Evolutionary conservation across 1,140 invertebrate species (phyloP).

Genomic region (Achatina immaculata): DNA sequence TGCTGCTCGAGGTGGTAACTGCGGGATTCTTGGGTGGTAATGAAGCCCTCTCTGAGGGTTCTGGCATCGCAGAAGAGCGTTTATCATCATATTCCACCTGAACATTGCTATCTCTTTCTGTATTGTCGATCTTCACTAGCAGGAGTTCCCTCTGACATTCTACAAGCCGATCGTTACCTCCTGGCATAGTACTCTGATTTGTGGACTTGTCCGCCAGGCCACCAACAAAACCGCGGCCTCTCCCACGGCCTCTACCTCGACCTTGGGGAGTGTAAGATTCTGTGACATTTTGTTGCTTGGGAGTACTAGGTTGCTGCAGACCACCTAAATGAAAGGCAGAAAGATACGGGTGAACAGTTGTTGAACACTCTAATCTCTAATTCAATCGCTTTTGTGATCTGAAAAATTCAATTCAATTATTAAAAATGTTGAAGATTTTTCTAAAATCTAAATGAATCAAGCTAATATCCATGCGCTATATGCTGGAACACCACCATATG

Average conservation of each 20-base stretch:
- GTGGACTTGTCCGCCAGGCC: slow-evolving; percentile 29
- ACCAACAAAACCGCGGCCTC: slow-evolving; percentile 29
- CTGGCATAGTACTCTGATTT: slow-evolving; percentile 42
- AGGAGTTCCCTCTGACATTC: slow-evolving; percentile 56
- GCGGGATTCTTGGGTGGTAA: slow-evolving; percentile 10
- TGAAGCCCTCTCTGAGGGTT: neutral
- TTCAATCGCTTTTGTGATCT: no score
- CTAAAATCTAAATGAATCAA: no score
- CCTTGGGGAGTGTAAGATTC: slow-evolving; percentile 44
- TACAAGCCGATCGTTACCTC: slow-evolving; percentile 53
- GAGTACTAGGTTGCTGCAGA: slow-evolving; percentile 9
- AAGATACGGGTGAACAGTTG: no score
- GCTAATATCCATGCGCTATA: no score
- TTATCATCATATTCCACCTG: slow-evolving; percentile 58
- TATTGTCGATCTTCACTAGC: slow-evolving; percentile 60
- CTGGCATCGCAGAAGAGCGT: neutral
- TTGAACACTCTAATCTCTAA: no score
- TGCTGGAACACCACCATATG: no score
- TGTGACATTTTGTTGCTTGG: neutral
- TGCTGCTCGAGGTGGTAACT: slow-evolving; percentile 3
- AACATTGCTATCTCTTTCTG: slow-evolving; percentile 47
- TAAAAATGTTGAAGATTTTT: no score
- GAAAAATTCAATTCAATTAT: no score
- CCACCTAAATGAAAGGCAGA: slow-evolving; percentile 11
- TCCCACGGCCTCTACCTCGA: slow-evolving; percentile 52